phyloP scores from a whole-genome alignment of 1,140 invertebrate genomes.

The Heliothis subflexa region DNA sequence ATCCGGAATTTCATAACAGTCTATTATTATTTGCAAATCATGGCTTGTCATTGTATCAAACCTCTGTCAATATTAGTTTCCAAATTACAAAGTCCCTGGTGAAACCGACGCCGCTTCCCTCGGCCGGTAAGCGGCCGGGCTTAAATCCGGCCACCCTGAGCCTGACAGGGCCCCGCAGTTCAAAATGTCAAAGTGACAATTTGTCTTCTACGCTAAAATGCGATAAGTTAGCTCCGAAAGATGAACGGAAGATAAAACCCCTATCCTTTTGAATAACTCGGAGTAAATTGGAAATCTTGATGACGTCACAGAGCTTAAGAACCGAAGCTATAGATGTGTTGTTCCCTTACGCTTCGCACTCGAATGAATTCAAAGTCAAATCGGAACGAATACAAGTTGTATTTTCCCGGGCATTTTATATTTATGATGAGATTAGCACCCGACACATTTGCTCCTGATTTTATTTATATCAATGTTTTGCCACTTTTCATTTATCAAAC shows the following conservation, averaged over 20 bases:
- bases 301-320: conserved; percentile 48
- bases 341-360: conserved; percentile 36
- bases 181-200: conserved; percentile 45
- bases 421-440: conserved; percentile 33
- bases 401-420: conserved; percentile 38
- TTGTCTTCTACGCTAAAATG: conserved; percentile 37
- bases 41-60: neutral
- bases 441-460: conserved; percentile 12
- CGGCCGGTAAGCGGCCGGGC: conserved; percentile 15
- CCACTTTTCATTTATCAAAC: conserved; percentile 15
- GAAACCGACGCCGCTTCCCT: conserved; percentile 12
- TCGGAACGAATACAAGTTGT: conserved; percentile 36
- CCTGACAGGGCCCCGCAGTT: conserved; percentile 13
- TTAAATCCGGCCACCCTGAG: conserved; percentile 18
- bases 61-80: conserved; percentile 22
- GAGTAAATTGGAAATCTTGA: conserved; percentile 51
- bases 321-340: conserved; percentile 39
- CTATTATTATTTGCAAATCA: no score
- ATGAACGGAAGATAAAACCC: conserved; percentile 49
- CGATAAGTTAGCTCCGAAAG: conserved; percentile 39
- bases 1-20: no score
- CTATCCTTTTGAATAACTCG: conserved; percentile 50
- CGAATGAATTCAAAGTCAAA: conserved; percentile 40
- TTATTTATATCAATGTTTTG: conserved; percentile 21
- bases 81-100: conserved; percentile 7